These are phyloP conservation scores for Phoenicopterus ruber DNA, from an alignment of 2,113 vertebrate species.

Conservation along the genomic window DNA sequence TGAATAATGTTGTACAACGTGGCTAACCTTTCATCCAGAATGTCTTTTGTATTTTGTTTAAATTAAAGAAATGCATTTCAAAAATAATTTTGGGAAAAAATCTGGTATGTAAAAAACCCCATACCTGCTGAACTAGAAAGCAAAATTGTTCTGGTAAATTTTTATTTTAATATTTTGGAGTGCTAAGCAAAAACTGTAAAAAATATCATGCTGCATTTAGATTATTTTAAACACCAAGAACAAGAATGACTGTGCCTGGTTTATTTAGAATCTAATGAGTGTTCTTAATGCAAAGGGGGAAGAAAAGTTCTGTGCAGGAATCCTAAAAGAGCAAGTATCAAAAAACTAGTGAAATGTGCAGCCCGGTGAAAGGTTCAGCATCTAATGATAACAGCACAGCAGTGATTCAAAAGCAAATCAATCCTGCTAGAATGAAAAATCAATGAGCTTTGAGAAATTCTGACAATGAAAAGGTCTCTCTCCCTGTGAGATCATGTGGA, in stretches of 20 bases:
- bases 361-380: constrained; percentile 57
- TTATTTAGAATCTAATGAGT: neutral
- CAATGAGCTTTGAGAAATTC: constrained; percentile 62
- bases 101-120: neutral
- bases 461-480: constrained; percentile 50
- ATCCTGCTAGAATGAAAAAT: constrained; percentile 66
- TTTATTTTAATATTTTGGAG: neutral
- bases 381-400: constrained; percentile 51
- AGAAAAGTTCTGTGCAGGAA: constrained; percentile 33
- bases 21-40: neutral
- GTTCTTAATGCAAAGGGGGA: neutral
- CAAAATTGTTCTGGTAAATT: neutral
- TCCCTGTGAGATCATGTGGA: constrained; percentile 49
- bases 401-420: constrained; percentile 60
- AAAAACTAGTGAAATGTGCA: constrained; percentile 40
- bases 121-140: neutral
- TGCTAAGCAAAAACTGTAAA: neutral
- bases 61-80: neutral
- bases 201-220: neutral
- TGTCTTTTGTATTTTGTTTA: neutral
- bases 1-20: neutral
- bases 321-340: constrained; percentile 10
- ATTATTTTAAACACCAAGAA: neutral
- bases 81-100: neutral
- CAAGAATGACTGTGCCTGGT: neutral